These are phyloP conservation scores for Nesometra sesokonis DNA, from an alignment of 35 echinoderm and acorn worm species.

Conservation along the genomic window DNA sequence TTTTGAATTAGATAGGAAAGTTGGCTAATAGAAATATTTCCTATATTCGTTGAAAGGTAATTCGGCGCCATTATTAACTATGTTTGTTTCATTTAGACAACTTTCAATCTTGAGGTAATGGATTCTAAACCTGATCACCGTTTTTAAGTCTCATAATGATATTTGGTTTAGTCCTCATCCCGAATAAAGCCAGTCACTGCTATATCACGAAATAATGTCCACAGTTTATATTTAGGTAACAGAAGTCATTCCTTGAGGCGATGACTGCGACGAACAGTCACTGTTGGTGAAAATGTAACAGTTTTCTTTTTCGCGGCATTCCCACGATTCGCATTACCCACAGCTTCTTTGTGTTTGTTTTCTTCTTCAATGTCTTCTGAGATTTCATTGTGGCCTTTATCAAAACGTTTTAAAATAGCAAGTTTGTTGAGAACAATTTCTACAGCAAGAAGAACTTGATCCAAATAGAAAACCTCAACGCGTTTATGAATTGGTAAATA, in stretches of 20 bases:
- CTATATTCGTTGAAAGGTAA: too few relatives aligned
- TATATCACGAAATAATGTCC: too few relatives aligned
- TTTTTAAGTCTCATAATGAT: too few relatives aligned
- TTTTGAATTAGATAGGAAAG: too few relatives aligned
- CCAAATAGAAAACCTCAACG: slow-evolving; percentile 65
- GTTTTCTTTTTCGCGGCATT: slow-evolving; percentile 14
- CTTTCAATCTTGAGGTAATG: too few relatives aligned
- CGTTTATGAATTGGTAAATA: slow-evolving; percentile 91
- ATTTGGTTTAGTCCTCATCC: too few relatives aligned
- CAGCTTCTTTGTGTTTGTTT: background rate
- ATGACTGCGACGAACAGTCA: slow-evolving; percentile 12
- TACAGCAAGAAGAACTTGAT: slow-evolving; percentile 64
- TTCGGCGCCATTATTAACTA: too few relatives aligned
- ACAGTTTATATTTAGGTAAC: too few relatives aligned
- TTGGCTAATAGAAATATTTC: too few relatives aligned
- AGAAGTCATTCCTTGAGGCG: background rate
- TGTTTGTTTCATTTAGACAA: too few relatives aligned
- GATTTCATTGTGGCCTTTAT: background rate
- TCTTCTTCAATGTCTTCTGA: background rate
- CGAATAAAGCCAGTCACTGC: too few relatives aligned
- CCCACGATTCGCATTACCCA: background rate
- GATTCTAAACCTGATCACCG: too few relatives aligned
- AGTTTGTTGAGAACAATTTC: slow-evolving; percentile 64
- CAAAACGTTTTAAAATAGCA: slow-evolving; percentile 40
- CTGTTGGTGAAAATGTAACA: slow-evolving; percentile 36